A percentile compares a stretch with the other conserved stretches of the same genome.
These are phyloP conservation scores for Melanostoma scalare DNA, from an alignment of 2,888 invertebrate genomes.

Conservation along the genomic window DNA sequence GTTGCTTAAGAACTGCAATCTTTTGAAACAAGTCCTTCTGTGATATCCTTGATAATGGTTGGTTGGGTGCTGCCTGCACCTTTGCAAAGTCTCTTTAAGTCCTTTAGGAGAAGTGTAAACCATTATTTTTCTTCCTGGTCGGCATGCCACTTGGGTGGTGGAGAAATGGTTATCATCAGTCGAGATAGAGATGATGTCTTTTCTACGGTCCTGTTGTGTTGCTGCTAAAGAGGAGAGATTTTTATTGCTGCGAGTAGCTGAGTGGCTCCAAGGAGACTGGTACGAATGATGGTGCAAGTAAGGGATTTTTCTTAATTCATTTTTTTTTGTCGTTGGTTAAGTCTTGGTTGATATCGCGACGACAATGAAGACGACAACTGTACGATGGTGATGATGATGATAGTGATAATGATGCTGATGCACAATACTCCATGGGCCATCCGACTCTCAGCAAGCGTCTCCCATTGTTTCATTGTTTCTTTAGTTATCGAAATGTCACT, in stretches of 20 bases:
- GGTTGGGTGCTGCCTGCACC: constrained; percentile 39
- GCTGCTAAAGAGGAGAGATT: background rate
- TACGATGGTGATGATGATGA: constrained; percentile 17
- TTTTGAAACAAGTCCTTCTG: constrained; percentile 26
- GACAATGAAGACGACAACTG: constrained; percentile 37
- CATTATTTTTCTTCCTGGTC: constrained; percentile 47
- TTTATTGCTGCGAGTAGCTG: constrained; percentile 9
- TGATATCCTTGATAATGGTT: constrained; percentile 45
- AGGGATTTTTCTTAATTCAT: constrained; percentile 12
- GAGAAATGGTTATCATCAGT: background rate
- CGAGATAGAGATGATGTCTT: constrained; percentile 25
- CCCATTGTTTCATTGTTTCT: constrained; percentile 62
- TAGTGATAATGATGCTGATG: constrained; percentile 55
- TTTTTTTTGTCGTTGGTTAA: constrained; percentile 1
- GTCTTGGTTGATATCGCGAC: constrained; percentile 27
- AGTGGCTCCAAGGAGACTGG: constrained; percentile 32
- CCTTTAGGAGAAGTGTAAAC: constrained; percentile 51
- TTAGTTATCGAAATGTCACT: constrained; percentile 60
- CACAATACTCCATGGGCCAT: constrained; percentile 46
- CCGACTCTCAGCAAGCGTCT: constrained; percentile 9
- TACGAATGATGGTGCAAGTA: constrained; percentile 7
- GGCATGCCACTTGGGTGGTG: constrained; percentile 25
- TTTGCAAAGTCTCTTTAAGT: constrained; percentile 45
- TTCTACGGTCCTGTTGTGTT: background rate
- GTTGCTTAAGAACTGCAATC: constrained; percentile 27